Percentiles rank a stretch among this genome's conserved stretches.
Conservation (phyloP, 2,113 vertebrate species). For the Salvelinus sp. region DNA sequence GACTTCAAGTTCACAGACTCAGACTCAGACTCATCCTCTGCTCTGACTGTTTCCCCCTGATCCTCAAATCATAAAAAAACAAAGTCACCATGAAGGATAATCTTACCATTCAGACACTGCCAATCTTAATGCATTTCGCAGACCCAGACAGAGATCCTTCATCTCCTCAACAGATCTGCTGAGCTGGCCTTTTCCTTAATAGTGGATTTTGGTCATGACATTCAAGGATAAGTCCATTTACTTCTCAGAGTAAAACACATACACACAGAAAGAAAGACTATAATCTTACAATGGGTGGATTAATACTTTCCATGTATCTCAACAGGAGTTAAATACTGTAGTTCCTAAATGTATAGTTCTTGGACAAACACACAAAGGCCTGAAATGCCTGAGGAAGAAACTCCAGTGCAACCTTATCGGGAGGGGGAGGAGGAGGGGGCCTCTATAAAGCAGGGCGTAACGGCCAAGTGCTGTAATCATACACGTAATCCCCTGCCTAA, state of each 20-base stretch:
- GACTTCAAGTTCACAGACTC: conserved; percentile 29
- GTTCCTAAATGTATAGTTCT: too few relatives aligned
- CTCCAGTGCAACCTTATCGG: too few relatives aligned
- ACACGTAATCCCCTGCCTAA: conserved; percentile 51
- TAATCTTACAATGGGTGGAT: too few relatives aligned
- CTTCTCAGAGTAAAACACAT: too few relatives aligned
- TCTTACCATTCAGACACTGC: conserved; percentile 29
- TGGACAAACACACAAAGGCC: too few relatives aligned
- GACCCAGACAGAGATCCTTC: conserved; percentile 5
- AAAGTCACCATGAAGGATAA: conserved; percentile 23
- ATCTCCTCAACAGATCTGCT: background rate
- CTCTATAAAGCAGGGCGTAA: background rate
- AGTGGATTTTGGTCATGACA: conserved; percentile 1
- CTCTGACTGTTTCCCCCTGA: conserved; percentile 3
- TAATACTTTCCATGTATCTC: too few relatives aligned
- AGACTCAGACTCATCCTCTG: background rate
- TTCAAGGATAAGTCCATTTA: conserved; percentile 1
- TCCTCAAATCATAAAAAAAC: conserved; percentile 34
- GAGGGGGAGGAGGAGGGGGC: background rate
- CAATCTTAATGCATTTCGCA: conserved; percentile 45
- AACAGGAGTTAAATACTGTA: too few relatives aligned
- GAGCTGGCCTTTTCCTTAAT: conserved; percentile 12
- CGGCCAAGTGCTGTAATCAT: conserved; percentile 22
- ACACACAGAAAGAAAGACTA: too few relatives aligned
- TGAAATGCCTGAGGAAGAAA: too few relatives aligned